These are phyloP conservation scores for Apodemia mormo DNA, from an alignment of 2,888 invertebrate genomes.

Conservation along the genomic window DNA sequence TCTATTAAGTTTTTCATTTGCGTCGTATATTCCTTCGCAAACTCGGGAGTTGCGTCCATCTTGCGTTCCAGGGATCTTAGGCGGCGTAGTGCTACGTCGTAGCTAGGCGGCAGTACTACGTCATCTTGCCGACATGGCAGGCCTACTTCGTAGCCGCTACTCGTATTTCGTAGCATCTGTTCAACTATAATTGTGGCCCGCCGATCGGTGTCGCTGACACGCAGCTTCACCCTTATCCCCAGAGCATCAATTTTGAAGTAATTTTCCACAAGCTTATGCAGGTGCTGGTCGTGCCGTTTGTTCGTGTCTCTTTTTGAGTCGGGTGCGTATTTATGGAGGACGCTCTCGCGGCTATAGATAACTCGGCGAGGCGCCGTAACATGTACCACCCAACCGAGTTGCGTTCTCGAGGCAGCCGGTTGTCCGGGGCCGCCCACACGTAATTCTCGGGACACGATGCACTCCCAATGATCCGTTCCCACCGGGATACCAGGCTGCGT, in stretches of 20 bases:
- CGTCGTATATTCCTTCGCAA: neutral
- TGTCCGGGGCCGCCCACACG: neutral
- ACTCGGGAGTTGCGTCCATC: neutral
- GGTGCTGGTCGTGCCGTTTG: neutral
- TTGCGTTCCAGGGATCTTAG: neutral
- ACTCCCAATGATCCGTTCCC: neutral
- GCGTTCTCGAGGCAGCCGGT: neutral
- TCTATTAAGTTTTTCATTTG: constrained; percentile 23
- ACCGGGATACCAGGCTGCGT: neutral
- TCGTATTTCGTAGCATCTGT: no score
- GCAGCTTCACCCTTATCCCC: neutral
- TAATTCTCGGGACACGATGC: neutral
- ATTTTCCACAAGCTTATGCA: neutral
- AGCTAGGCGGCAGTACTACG: neutral
- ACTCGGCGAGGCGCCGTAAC: neutral
- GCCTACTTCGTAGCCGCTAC: neutral
- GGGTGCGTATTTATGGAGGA: neutral
- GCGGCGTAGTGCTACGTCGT: neutral
- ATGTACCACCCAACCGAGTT: neutral
- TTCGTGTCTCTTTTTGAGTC: neutral
- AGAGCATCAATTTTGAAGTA: neutral
- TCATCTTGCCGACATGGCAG: neutral
- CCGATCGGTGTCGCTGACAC: no score
- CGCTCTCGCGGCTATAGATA: neutral
- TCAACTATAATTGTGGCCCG: no score